A percentile compares a stretch with the other conserved stretches of the same genome.
phyloP scores from a whole-genome alignment of 2,888 invertebrate species.

The Diarsia brunnea region DNA sequence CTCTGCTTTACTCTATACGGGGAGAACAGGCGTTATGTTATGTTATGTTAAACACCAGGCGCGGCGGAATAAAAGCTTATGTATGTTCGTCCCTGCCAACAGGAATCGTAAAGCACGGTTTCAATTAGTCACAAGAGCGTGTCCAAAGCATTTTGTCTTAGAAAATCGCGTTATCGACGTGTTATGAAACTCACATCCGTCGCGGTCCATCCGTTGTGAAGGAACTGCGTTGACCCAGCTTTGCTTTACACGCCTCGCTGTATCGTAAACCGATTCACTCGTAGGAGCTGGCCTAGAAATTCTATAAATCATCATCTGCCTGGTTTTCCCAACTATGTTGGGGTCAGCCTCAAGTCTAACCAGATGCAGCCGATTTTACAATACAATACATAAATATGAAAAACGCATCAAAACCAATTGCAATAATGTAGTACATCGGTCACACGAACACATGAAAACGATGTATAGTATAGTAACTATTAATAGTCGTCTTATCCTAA shows the following conservation, averaged over 20 bases:
- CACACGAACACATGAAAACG: background rate
- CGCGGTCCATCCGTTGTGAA: conserved; percentile 40
- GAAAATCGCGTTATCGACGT: conserved; percentile 59
- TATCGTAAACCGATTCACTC: conserved; percentile 62
- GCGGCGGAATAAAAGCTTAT: background rate
- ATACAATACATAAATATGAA: background rate
- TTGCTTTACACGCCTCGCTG: conserved; percentile 67
- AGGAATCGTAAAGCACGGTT: conserved; percentile 10
- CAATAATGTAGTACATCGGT: background rate
- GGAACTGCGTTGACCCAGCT: conserved; percentile 74
- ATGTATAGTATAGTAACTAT: background rate
- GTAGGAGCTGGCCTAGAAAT: conserved; percentile 44
- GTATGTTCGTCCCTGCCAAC: background rate
- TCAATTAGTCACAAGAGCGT: conserved; percentile 13
- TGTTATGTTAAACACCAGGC: background rate
- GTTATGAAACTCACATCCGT: conserved; percentile 63
- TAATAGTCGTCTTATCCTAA: background rate
- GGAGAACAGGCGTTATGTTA: too few species aligned
- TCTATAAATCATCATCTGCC: too few species aligned
- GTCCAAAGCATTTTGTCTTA: conserved; percentile 31
- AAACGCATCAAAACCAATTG: background rate
- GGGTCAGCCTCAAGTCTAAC: too few species aligned
- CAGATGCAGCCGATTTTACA: too few species aligned
- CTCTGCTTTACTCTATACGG: too few species aligned
- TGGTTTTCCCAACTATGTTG: too few species aligned